phyloP scores from a whole-genome alignment of 2,888 invertebrate genomes.

The Bombylius major region DNA sequence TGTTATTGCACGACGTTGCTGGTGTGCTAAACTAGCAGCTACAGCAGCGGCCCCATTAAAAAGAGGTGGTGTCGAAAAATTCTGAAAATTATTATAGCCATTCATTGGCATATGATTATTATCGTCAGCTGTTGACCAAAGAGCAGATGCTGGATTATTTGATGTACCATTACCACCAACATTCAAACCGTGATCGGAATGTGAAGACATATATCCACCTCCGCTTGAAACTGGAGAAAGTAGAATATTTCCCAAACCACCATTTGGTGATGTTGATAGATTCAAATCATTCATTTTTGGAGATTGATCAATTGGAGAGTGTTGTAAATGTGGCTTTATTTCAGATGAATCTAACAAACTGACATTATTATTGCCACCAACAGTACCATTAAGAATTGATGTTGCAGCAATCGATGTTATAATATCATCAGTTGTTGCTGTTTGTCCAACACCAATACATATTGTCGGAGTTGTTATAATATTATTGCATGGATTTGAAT shows the following conservation, averaged over 20 bases:
- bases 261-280: constrained; percentile 10
- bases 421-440: constrained; percentile 6
- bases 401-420: constrained; percentile 5
- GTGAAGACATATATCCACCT: constrained; percentile 9
- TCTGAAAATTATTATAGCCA: constrained; percentile 15
- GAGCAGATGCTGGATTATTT: constrained; percentile 3
- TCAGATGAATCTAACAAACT: constrained; percentile 1
- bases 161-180: constrained; percentile 5
- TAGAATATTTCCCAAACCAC: constrained; percentile 11
- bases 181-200: constrained; percentile 5
- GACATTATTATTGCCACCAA: not conserved
- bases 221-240: constrained; percentile 10
- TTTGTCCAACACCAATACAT: constrained; percentile 8
- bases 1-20: constrained; percentile 15
- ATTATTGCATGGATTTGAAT: constrained; percentile 8
- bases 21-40: constrained; percentile 8
- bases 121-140: constrained; percentile 16
- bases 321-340: constrained; percentile 2
- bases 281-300: constrained; percentile 9
- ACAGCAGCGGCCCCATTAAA: constrained; percentile 11
- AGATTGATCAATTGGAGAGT: constrained; percentile 6
- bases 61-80: constrained; percentile 14
- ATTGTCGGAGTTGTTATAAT: constrained; percentile 10
- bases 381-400: constrained; percentile 7
- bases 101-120: constrained; percentile 14